Conservation (phyloP, 2,113 vertebrate genomes). For the pig (Sus scrofa) region T2T-Sscrofa CM000824.6:223340501-223341000, state of each 20-base stretch:
- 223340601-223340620: too few relatives aligned
- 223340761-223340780: background rate
- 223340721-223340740: too few relatives aligned
- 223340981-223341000: background rate
- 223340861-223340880: background rate
- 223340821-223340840: background rate
- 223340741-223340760: fast-evolving
- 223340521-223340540: too few relatives aligned
- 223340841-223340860: fast-evolving
- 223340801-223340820: background rate
- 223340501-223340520: too few relatives aligned
- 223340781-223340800: background rate
- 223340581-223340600: too few relatives aligned
- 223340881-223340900: background rate
- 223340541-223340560: too few relatives aligned
- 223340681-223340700: background rate
- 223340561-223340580: too few relatives aligned
- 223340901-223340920: too few relatives aligned
- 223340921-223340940: background rate
- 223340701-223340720: background rate
- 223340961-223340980: background rate
- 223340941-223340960: background rate
- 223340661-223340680: background rate
- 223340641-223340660: too few relatives aligned
- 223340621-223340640: too few relatives aligned